These are phyloP conservation scores for Carlito syrichta DNA, from an alignment of 2,113 vertebrate genomes.

Conservation along the genomic window DNA sequence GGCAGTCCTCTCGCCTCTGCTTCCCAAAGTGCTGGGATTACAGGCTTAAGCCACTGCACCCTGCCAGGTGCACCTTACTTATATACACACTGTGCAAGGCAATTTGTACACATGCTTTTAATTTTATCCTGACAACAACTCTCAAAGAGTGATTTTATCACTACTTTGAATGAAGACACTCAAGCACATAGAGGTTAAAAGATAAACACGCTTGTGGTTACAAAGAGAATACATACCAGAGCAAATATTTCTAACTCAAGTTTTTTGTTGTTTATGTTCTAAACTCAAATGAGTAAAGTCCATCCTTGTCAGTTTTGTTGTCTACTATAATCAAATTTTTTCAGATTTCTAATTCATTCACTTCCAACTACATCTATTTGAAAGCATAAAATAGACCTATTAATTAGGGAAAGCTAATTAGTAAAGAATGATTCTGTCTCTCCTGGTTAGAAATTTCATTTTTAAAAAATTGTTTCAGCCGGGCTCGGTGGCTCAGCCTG, in stretches of 20 bases:
- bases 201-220: background rate
- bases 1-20: no score
- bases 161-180: background rate
- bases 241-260: background rate
- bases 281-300: background rate
- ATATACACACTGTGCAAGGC: background rate
- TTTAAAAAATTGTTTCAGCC: background rate
- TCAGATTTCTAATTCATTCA: background rate
- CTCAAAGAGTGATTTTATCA: background rate
- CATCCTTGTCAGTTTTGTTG: background rate
- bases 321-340: background rate
- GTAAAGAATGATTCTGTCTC: background rate
- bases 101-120: background rate
- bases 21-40: no score
- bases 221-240: background rate
- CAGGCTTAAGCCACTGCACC: no score
- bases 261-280: background rate
- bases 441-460: background rate
- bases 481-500: no score
- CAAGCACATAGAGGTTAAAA: background rate
- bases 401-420: background rate
- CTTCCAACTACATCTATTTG: background rate
- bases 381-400: background rate
- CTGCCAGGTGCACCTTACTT: background rate
- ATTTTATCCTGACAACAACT: background rate